Conservation (phyloP, 2,888 invertebrate species). For the Julus scandinavius region DNA sequence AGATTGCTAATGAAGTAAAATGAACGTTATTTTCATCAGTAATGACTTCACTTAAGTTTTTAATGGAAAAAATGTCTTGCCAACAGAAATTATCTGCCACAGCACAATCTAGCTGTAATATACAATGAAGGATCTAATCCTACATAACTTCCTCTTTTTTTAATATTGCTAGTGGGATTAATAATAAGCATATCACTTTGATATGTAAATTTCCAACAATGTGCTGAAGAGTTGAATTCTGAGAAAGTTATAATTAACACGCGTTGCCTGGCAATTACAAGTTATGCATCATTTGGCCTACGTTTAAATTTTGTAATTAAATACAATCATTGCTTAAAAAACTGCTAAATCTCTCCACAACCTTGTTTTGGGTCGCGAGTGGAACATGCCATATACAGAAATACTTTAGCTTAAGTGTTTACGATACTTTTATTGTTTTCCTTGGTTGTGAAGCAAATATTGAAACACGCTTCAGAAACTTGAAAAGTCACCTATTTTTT, state of each 20-base stretch:
- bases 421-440: conserved; percentile 29
- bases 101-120: background rate
- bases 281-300: background rate
- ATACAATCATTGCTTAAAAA: background rate
- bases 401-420: background rate
- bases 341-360: background rate
- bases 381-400: background rate
- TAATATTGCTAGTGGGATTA: background rate
- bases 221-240: background rate
- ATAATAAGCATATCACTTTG: background rate
- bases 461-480: background rate
- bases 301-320: background rate
- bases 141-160: background rate
- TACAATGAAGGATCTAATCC: no score
- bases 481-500: background rate
- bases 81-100: background rate
- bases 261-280: background rate
- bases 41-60: background rate
- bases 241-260: no score
- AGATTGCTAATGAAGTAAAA: background rate
- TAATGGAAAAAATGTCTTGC: background rate
- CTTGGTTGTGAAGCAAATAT: conserved; percentile 10
- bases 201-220: background rate
- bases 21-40: conserved; percentile 20
- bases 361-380: conserved; percentile 35